These are phyloP conservation scores for Pemphigus obesinymphae DNA, from an alignment of 1,140 invertebrate genomes.

Conservation along the genomic window DNA sequence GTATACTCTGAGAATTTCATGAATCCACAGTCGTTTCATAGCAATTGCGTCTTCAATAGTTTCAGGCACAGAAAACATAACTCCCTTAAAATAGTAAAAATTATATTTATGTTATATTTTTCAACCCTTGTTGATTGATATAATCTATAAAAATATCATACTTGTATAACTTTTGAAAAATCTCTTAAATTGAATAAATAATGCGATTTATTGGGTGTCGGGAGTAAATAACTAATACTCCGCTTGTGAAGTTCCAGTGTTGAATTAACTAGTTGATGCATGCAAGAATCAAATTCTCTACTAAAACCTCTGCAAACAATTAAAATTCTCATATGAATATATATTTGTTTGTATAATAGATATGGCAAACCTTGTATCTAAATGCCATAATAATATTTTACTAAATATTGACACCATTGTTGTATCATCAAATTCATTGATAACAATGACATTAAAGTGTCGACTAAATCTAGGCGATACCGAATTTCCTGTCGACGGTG, in stretches of 20 bases:
- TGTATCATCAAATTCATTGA: slow-evolving; percentile 85
- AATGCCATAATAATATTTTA: slow-evolving; percentile 89
- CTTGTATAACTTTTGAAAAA: slow-evolving; percentile 87
- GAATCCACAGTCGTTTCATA: slow-evolving; percentile 91
- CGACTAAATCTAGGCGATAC: slow-evolving; percentile 82
- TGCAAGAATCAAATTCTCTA: slow-evolving; percentile 90
- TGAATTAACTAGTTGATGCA: slow-evolving; percentile 80
- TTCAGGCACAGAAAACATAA: slow-evolving; percentile 86
- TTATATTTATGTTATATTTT: slow-evolving; percentile 23
- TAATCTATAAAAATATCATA: slow-evolving; percentile 45
- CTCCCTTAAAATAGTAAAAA: slow-evolving; percentile 60
- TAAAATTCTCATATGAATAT: not conserved
- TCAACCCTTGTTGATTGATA: not conserved
- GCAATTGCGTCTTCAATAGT: slow-evolving; percentile 79
- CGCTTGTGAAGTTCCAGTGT: slow-evolving; percentile 84
- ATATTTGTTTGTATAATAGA: not conserved
- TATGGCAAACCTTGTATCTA: slow-evolving; percentile 67
- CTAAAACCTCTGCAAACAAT: slow-evolving; percentile 71
- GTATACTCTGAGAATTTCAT: slow-evolving; percentile 89
- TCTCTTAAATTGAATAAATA: slow-evolving; percentile 94
- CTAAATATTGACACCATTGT: slow-evolving; percentile 83
- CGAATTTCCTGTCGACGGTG: slow-evolving; percentile 73
- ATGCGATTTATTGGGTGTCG: slow-evolving; percentile 86
- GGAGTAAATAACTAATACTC: slow-evolving; percentile 74
- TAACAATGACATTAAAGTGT: slow-evolving; percentile 83